Evolutionary conservation across 2,888 invertebrate genomes (phyloP), one percentile per base, ranked within the genome.

Genomic region (Hyppa rectilinea): DNA sequence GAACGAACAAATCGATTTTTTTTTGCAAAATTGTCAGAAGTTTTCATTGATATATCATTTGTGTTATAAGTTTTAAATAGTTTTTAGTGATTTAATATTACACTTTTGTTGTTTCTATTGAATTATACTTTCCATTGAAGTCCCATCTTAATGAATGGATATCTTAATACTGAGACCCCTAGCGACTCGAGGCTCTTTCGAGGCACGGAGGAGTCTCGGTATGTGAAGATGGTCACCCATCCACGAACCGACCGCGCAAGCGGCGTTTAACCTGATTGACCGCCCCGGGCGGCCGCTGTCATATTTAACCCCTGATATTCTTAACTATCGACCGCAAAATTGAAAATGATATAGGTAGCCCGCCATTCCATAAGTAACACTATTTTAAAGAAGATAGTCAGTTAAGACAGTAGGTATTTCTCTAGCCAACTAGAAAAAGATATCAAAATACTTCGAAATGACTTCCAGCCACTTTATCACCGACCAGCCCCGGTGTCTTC

Each of bases 401-500:
- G 49, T 55, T 34, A 6, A 29, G 9, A 29, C 52, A 6, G n/a
- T n/a, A n/a, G 20, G 2, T 29, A 64, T 43, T 45, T 56, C 14
- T 68, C n/a, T n/a, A 45, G 26, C 17, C 26, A 53, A 5, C 47
- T 20, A 40, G 29, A 40, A 26, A 50, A 50, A 14, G 31, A 71
- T 45, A 60, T 70, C 43, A 56, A 74, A 77, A 61, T 45, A 70
- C 56, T 60, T 29, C 17, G 10, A 52, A 36, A 34, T 34, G n/a
- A n/a, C n/a, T 45, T 36, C 29, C 4, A n/a, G 23, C 40, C n/a
- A 59, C 23, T 77, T 52, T 78, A 62, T 71, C 58, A 49, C 26
- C 9, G 43, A 29, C 43, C 40, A 47, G 50, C 50, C 17, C 26
- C 26, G 26, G 47, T 75, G 63, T 71, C 78, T 63, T 75, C 52